These are phyloP conservation scores for Heteromurus nitidus DNA, from an alignment of 2,888 invertebrate species.

Conservation along the genomic window DNA sequence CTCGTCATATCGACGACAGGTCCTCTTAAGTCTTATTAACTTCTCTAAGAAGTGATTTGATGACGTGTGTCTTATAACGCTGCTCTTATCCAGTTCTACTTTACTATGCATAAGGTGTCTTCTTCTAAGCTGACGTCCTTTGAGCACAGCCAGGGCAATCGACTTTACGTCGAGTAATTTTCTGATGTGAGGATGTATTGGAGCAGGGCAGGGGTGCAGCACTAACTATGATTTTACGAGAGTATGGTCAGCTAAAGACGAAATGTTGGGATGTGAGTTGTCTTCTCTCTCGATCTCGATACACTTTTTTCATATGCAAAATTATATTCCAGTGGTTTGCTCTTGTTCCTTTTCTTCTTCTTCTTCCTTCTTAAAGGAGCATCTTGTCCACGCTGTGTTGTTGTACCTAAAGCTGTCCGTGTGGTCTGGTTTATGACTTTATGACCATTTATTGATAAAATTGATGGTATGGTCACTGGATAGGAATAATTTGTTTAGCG, in stretches of 20 bases:
- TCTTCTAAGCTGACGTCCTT: conserved; percentile 21
- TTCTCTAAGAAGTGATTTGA: conserved; percentile 58
- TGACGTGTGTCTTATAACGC: conserved; percentile 44
- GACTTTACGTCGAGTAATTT: conserved; percentile 17
- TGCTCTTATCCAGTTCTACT: conserved; percentile 53
- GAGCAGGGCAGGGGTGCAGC: neutral
- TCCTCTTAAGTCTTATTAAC: conserved; percentile 10
- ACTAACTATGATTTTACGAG: neutral
- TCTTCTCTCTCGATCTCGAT: neutral
- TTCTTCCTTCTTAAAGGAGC: neutral
- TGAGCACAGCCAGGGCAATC: conserved; percentile 30
- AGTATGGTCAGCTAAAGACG: neutral
- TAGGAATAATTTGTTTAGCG: neutral
- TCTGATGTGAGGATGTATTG: neutral
- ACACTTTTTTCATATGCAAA: neutral
- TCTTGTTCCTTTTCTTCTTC: neutral
- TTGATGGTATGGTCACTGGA: neutral
- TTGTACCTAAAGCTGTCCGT: neutral
- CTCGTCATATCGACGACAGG: conserved; percentile 3
- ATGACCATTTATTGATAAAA: conserved; percentile 16
- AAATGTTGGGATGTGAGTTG: neutral
- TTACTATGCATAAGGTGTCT: conserved; percentile 53
- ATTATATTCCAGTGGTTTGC: neutral
- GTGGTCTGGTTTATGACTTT: neutral
- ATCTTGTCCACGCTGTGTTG: neutral